Evolutionary conservation across 92 coral and sea anemone species (phyloP), one percentile per base, ranked within the genome.

Genomic region (Zoanthus solanderi): DNA sequence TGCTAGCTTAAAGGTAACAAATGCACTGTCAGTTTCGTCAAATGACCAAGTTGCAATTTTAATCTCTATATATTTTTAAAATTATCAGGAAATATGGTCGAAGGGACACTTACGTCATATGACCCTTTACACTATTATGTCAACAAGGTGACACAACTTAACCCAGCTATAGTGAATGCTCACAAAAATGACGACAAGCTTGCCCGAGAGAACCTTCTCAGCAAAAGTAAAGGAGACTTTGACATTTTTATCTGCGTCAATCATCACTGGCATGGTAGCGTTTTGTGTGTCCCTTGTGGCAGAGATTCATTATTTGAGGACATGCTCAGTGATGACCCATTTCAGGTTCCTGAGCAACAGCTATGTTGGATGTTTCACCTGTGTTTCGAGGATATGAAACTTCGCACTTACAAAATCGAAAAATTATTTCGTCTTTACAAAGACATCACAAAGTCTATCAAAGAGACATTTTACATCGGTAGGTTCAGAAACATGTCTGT

Each of bases 61-160:
- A 37, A 37, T 23, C 42, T 2, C 2, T 4, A 37, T 37, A 2
- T 37, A 37, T 37, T 37, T 37, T 37, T 37, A 37, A 37, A 37
- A 37, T 48, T 72, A 30, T 23, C 50, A 9, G 68, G 56, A 90
- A 61, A 67, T 7, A 94, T 92, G 95, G 90, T 92, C n/a, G 96
- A 96, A 88, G 89, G 94, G 63, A 86, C 84, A 14, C 74, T 92
- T 32, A 73, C 83, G 77, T 89, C 92, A 7, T 94, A 92, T 71
- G 96, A 96, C 47, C 98, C 98, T 0, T 78, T 96, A 10, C 98
- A 95, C 11, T 96, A 89, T 79, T 93, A 92, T 78, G 98, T 96
- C 11, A 96, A 94, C 79, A 93, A 86, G 15, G 66, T 96, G 74
- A 80, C 90, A 16, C 96, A 96, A 15, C 92, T 96, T 47, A 91